Base-by-base conservation (phyloP, 1,140 invertebrate species). In the Lepidurus arcticus region DNA sequence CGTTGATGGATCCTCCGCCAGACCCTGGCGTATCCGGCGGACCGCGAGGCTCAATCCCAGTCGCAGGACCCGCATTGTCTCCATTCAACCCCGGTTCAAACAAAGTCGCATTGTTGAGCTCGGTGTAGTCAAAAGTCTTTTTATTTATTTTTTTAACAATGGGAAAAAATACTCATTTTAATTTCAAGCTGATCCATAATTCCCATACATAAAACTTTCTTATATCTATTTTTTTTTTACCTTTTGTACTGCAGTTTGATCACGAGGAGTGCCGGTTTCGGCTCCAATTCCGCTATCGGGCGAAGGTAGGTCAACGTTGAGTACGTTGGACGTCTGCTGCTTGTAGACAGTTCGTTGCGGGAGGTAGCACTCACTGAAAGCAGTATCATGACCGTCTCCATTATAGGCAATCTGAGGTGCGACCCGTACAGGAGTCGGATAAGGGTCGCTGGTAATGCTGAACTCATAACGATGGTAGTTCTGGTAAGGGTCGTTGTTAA, bases 231-330 rank as follows among this genome's bases (percentile, higher is more conserved):
- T 11, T 34, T 11, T 43, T 42, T 45, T 87, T 87, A 95, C 94
- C 92, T 95, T 94, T 86, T 95, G 94, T 83, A 93, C 91, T 85
- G 90, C 91, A 84, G 90, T 92, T 87, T 92, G 93, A 87, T 93
- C 94, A 84, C 93, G 87, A 65, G 94, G 94, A 44, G 94, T 96
- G 83, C 95, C 93, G 80, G 93, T 92, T 82, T 95, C 93, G 1
- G 93, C 92, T 42, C 94, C 94, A 82, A 96, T 96, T 24, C 94
- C 94, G 81, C 92, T 94, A 85, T 96, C 94, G 1, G 94, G 94
- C 79, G 94, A 95, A 1, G 94, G 94, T 81, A 97, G 88, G 86
- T 97, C 94, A 81, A 96, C 94, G 7, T 93, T 94, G 65, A 95
- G 89, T 42, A 81, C 82, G 44, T 75, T 78, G 8, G 42, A 42